These are phyloP conservation scores for Tiphia femorata DNA, from an alignment of 2,888 invertebrate species.

Conservation along the genomic window DNA sequence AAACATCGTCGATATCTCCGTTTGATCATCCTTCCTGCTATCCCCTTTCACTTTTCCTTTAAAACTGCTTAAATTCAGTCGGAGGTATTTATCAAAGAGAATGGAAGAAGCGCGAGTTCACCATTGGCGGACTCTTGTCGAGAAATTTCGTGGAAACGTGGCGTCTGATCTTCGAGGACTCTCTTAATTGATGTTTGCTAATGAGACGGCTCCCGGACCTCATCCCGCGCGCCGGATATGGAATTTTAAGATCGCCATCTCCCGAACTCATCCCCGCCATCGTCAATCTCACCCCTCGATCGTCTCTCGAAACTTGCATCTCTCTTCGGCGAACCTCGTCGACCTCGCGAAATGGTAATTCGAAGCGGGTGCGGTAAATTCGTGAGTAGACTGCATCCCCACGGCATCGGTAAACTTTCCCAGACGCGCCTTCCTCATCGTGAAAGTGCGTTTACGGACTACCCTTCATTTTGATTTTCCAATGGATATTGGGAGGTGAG, in stretches of 20 bases:
- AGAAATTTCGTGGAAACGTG: not conserved
- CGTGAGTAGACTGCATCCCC: not conserved
- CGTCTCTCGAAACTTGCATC: not conserved
- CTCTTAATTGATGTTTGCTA: conserved; percentile 41
- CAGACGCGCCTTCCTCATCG: not conserved
- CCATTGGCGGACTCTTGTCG: conserved; percentile 18
- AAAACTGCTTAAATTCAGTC: no score
- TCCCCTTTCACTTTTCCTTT: no score
- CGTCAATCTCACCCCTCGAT: not conserved
- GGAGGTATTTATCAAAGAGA: no score
- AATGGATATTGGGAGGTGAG: no score
- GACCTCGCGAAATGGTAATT: conserved; percentile 36
- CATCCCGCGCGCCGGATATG: conserved; percentile 19
- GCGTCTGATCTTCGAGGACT: conserved; percentile 26
- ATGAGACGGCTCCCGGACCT: conserved; percentile 30
- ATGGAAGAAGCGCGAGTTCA: not conserved
- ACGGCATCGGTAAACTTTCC: conserved; percentile 13
- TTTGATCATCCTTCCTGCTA: no score
- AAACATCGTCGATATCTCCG: no score
- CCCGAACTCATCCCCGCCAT: not conserved
- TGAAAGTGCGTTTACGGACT: no score
- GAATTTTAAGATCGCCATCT: conserved; percentile 25
- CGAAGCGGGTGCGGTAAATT: conserved; percentile 9
- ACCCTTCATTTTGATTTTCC: no score
- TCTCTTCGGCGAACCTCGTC: conserved; percentile 11